Evolutionary conservation across 2,113 vertebrate genomes (phyloP).

Genomic region (Balaeniceps rex): DNA sequence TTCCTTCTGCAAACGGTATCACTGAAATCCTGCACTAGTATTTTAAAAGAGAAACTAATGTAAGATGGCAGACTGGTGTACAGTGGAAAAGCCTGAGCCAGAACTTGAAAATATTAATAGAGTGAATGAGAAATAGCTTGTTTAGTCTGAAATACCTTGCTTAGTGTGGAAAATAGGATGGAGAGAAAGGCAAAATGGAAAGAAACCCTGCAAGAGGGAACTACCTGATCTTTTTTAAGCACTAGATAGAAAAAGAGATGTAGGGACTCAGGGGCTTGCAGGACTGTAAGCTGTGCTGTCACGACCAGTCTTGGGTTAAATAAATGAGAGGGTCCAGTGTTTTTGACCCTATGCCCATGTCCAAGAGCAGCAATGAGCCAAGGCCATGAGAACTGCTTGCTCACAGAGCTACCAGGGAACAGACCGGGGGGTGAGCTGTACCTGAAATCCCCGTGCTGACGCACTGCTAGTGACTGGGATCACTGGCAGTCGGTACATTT

Average conservation of each 20-base stretch:
- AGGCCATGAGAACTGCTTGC: neutral
- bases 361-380: neutral
- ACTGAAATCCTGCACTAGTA: neutral
- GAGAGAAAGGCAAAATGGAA: neutral
- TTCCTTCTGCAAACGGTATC: neutral
- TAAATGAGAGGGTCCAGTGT: neutral
- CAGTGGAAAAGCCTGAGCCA: neutral
- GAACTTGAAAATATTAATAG: neutral
- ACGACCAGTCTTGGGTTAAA: neutral
- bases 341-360: neutral
- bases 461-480: neutral
- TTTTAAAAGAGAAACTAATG: neutral
- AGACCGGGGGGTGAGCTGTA: fast-evolving
- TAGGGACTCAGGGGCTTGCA: neutral
- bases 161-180: neutral
- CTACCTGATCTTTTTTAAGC: neutral
- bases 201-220: neutral
- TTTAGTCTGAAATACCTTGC: neutral
- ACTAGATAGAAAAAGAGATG: neutral
- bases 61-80: neutral
- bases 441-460: neutral
- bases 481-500: neutral
- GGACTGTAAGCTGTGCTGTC: neutral
- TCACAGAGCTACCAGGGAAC: neutral
- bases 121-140: neutral